These are phyloP conservation scores for Himalopsyche anomala DNA, from an alignment of 2,888 invertebrate species.

Conservation along the genomic window DNA sequence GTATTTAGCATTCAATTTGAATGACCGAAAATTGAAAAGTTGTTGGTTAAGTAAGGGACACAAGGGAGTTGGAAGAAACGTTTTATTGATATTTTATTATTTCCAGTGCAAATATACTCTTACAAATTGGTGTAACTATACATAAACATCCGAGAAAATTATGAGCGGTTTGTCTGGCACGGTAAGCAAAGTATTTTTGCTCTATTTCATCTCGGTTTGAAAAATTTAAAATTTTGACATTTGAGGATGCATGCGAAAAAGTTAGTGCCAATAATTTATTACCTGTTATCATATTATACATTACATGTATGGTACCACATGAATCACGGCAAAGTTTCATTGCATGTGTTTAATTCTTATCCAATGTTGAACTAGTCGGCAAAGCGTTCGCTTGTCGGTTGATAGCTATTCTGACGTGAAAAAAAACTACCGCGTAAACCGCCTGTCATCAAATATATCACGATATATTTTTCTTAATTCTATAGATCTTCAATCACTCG, in stretches of 20 bases:
- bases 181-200: not conserved
- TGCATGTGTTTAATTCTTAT: not conserved
- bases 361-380: not conserved
- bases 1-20: not conserved
- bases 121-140: not conserved
- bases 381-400: not conserved
- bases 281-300: not conserved
- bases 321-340: not conserved
- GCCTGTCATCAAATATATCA: not conserved
- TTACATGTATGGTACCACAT: not conserved
- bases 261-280: not conserved
- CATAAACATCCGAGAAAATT: not conserved
- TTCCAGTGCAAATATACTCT: not conserved
- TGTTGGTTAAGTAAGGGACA: not conserved
- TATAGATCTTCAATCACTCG: not conserved
- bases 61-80: not conserved
- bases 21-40: not conserved
- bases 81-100: not conserved
- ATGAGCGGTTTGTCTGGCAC: slow-evolving; percentile 3
- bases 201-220: not conserved
- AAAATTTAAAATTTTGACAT: not conserved
- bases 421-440: not conserved
- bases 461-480: not conserved
- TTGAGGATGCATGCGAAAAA: not conserved
- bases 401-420: not conserved